Base-by-base conservation (phyloP, 2,888 invertebrate species). In the Drosophila neonasuta region DNA sequence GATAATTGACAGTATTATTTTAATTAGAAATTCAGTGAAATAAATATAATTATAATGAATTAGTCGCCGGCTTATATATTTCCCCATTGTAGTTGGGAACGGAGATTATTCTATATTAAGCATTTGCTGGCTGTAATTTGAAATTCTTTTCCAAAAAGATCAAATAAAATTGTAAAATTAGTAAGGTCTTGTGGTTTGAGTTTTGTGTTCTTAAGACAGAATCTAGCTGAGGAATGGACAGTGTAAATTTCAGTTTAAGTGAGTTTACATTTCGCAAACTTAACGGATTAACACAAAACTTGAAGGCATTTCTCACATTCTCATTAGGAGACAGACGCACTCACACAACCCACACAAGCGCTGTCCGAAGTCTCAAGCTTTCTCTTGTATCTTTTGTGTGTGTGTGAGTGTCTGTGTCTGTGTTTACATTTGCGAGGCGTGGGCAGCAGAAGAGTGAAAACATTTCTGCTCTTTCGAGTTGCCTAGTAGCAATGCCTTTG, bases 401-500 rank as follows among this genome's bases (percentile, higher is more conserved):
- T 29, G 4, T 48, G 13, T 9, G 11, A 9, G 4, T 24, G 24
- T 24, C 36, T 9, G 4, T 24, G 24, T 24, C 36, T 9, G 32
- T 34, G 11, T 45, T 4, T 41, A 24, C 7, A 6, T 41, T 20
- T 24, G 8, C 9, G 24, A 13, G 13, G 9, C 1, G 29, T 50
- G 13, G 8, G 32, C 20, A 20, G 2, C 29, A 24, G 36, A 20
- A 20, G 10, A 5, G 3, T 17, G 30, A 13, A 44, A 45, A 39
- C 32, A 56, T 63, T 45, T 59, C 59, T 20, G 36, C 20, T 24
- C 55, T 56, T 49, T 56, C 30, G 42, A 24, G 44, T 59, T 56
- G 51, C 58, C 50, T 30, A 34, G 55, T 30, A 32, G 51, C 39
- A 29, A 51, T 61, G 69, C 69, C 46, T 41, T 51, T 46, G 52